Base-by-base conservation (phyloP, 2,113 vertebrate species). In the Sander vitreus region DNA sequence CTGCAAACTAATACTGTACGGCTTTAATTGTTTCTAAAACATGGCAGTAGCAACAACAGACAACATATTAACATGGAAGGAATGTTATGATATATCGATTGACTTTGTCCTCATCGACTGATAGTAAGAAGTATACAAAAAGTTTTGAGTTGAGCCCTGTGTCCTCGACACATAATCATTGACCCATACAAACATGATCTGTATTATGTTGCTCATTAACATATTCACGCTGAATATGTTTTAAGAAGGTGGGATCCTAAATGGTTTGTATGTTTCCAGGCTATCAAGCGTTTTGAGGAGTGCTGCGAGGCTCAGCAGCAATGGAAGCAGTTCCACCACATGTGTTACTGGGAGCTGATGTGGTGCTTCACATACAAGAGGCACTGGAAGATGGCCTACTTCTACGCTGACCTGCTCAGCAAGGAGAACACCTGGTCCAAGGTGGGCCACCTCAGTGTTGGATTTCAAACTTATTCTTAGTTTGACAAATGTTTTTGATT, bases 261-360 rank as follows among this genome's bases (percentile, higher is more conserved):
- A 16, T 69, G 30, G 73, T 58, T 78, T 79, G 18, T 81, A 3
- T 80, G 8, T 59, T 76, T 86, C n/a, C 89, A 99, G 98, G 98
- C 98, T 50, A 94, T 99, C 79, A 76, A 59, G 11, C 94, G 95
- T 36, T 98, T 99, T 0, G 96, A 99, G 93, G 98, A 99, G 70
- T 99, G 98, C 84, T 99, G 98, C 0, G 97, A 98, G 88, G 97
- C 96, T 30, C 98, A 99, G 96, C 97, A 99, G 83, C 95, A 96
- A 81, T 99, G 98, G 98, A 99, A 98, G 85, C 97, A 99, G 94
- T 99, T 99, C 68, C 98, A 99, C 73, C 98, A 99, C 92, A 99
- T 99, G 98, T 99, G 98, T 84, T 99, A 99, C 95, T 99, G 98
- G 98, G 98, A 99, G 92, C 94, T 99, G 73, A 99, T 99, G 98